A percentile compares a stretch with the other conserved stretches of the same genome.
These are phyloP conservation scores for Achlya flavicornis DNA, from an alignment of 2,888 invertebrate genomes.

Conservation along the genomic window DNA sequence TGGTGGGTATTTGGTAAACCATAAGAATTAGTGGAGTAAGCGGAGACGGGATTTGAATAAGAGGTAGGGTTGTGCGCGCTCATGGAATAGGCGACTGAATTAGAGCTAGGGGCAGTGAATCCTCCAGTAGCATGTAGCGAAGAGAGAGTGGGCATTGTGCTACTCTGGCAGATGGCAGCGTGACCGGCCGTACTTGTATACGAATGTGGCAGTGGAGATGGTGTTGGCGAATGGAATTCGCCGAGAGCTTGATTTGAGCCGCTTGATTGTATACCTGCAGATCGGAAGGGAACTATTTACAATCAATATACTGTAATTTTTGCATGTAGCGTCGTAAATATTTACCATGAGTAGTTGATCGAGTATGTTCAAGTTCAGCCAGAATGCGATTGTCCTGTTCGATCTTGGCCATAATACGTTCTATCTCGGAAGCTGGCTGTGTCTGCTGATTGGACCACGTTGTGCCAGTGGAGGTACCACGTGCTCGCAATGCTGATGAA, in stretches of 20 bases:
- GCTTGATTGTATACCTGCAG: conserved; percentile 85
- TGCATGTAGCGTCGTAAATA: conserved; percentile 16
- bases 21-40: conserved; percentile 75
- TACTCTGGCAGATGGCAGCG: conserved; percentile 84
- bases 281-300: conserved; percentile 20
- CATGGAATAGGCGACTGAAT: conserved; percentile 79
- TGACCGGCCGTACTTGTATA: conserved; percentile 76
- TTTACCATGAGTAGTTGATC: conserved; percentile 87
- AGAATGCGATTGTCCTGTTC: conserved; percentile 95
- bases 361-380: conserved; percentile 94
- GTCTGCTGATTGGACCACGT: conserved; percentile 71
- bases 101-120: conserved; percentile 76
- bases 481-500: conserved; percentile 86
- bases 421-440: conserved; percentile 90
- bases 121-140: conserved; percentile 76
- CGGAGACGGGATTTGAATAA: conserved; percentile 80
- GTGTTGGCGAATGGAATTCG: conserved; percentile 85
- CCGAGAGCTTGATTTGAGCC: conserved; percentile 88
- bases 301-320: conserved; percentile 18
- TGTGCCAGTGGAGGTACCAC: conserved; percentile 64
- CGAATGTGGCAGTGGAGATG: conserved; percentile 83
- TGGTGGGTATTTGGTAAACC: conserved; percentile 78
- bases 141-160: conserved; percentile 86
- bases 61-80: conserved; percentile 80
- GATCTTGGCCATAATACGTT: conserved; percentile 97